Percentiles rank a stretch among this genome's conserved stretches.
These are phyloP conservation scores for Daphoenositta chrysoptera DNA, from an alignment of 2,113 vertebrate genomes.

Conservation along the genomic window DNA sequence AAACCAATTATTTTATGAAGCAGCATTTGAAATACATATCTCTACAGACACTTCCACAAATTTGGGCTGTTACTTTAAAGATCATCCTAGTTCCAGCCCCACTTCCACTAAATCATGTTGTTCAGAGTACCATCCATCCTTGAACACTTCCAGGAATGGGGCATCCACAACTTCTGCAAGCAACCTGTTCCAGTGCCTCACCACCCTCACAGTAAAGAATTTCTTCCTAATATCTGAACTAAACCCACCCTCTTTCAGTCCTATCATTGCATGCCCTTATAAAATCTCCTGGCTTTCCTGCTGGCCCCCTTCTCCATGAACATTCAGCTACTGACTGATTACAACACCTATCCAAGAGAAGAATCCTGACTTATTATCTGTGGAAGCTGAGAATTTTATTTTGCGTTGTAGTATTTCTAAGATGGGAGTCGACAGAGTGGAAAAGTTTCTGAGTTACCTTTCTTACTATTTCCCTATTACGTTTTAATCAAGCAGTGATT, in stretches of 20 bases:
- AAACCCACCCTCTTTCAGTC: background rate
- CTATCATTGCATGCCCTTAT: background rate
- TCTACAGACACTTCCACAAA: background rate
- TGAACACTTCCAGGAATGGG: background rate
- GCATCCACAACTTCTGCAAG: background rate
- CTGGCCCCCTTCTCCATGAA: background rate
- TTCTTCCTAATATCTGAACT: background rate
- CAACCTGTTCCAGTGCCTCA: background rate
- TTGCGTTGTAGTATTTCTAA: background rate
- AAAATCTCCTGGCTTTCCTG: background rate
- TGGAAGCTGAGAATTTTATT: background rate
- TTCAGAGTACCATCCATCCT: background rate
- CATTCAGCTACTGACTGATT: background rate
- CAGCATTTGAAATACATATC: background rate
- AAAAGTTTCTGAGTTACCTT: background rate
- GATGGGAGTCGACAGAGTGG: background rate
- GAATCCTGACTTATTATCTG: background rate
- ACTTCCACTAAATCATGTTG: background rate
- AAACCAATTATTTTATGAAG: background rate
- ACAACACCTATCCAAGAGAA: background rate
- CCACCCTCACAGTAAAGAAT: background rate
- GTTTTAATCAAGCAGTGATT: background rate
- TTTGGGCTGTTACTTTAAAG: background rate
- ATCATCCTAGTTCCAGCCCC: background rate
- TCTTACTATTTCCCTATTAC: background rate